Conservation (phyloP, 2,113 vertebrate genomes). For the Leuciscus idus region DNA sequence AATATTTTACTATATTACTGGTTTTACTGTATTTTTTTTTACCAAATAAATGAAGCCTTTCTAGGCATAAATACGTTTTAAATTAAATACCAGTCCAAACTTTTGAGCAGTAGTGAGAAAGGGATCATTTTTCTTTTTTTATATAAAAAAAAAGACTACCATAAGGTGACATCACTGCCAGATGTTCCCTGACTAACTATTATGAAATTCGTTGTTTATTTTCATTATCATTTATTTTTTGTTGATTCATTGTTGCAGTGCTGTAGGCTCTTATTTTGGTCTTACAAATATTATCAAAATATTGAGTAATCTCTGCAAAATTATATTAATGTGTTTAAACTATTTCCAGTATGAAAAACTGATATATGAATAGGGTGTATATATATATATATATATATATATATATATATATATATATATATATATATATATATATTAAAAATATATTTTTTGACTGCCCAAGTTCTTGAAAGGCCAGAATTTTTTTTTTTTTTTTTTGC, state of each 20-base stretch:
- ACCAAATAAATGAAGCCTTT: not conserved
- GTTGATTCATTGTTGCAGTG: not conserved
- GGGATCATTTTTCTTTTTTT: no score
- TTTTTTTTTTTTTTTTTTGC: not conserved
- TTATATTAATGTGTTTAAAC: not conserved
- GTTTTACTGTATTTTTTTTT: no score
- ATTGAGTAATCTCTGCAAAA: not conserved
- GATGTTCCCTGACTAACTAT: not conserved
- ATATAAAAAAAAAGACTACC: not conserved
- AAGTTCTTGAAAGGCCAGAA: not conserved
- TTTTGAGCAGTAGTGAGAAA: not conserved
- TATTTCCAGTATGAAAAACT: not conserved
- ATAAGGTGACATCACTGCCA: not conserved
- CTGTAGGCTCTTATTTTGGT: constrained; percentile 5
- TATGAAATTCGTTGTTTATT: not conserved
- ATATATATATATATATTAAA: not conserved
- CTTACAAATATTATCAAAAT: not conserved
- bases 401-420: not conserved
- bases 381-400: not conserved
- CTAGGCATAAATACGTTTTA: not conserved
- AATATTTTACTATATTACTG: no score
- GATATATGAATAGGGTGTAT: not conserved
- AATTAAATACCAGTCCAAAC: not conserved
- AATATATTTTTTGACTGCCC: not conserved
- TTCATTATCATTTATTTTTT: not conserved